A percentile compares a stretch with the other conserved stretches of the same genome.
Conservation (phyloP, 2,113 vertebrate species). For the Pyrgilauda ruficollis region DNA sequence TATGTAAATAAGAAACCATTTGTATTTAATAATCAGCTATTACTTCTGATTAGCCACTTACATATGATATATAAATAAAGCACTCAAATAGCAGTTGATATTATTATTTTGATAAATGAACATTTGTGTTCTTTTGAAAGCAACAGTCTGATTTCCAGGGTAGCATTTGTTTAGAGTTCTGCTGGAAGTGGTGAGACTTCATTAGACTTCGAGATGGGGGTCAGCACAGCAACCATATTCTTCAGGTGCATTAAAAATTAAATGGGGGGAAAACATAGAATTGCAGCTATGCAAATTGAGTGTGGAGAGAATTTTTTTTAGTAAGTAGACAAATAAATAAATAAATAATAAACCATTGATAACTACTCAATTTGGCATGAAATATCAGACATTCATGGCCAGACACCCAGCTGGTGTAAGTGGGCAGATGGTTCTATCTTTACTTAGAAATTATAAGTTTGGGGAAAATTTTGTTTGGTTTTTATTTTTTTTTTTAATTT, state of each 20-base stretch:
- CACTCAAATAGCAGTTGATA: slow-evolving; percentile 23
- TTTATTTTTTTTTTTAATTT: not conserved
- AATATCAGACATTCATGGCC: slow-evolving; percentile 55
- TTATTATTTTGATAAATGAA: slow-evolving; percentile 40
- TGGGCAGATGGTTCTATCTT: slow-evolving; percentile 64
- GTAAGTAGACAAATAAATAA: slow-evolving; percentile 4
- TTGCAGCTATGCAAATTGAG: not conserved
- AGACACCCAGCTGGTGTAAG: slow-evolving; percentile 62
- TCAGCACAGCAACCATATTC: not conserved
- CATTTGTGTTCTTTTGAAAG: slow-evolving; percentile 32
- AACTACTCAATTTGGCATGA: slow-evolving; percentile 52
- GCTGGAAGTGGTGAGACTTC: not conserved
- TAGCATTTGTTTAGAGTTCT: not conserved
- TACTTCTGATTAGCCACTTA: slow-evolving; percentile 47
- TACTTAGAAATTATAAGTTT: slow-evolving; percentile 55
- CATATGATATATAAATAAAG: slow-evolving; percentile 25
- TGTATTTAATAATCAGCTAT: slow-evolving; percentile 58
- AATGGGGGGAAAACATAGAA: not conserved
- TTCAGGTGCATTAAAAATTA: not conserved
- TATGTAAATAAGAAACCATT: slow-evolving; percentile 54
- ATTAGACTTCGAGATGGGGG: fast-evolving
- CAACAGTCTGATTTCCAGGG: not conserved
- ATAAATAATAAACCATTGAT: slow-evolving; percentile 55
- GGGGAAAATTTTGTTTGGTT: not conserved
- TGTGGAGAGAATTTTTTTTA: not conserved